Base-by-base conservation (phyloP, 2,888 invertebrate species). In the Galerucella pusilla region DNA sequence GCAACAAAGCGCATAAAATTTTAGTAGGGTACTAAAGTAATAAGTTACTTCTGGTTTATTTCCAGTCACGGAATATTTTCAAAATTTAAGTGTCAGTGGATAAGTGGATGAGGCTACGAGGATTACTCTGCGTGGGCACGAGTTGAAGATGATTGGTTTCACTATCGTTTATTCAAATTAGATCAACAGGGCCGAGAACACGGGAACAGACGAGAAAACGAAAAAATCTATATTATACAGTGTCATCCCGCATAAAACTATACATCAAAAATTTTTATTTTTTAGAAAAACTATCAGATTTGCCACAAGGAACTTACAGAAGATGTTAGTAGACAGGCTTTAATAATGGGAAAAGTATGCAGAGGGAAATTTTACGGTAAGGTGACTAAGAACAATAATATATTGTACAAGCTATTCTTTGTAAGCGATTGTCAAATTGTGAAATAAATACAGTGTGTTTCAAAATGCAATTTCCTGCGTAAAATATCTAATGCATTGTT, bases 11-110 rank as follows among this genome's bases (percentile, higher is more conserved):
- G 42, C 67, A 72, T 75, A 64, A 75, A 75, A 49, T 75, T 72
- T 75, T 75, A 75, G 71, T 75, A 72, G 49, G 60, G 75, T 65
- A 75, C 72, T 75, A 72, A 72, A 75, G 68, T 72, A 72, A 68
- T 65, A 63, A 71, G 71, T 64, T 73, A 68, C 69, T 74, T 63
- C 69, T 75, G 72, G 68, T 57, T 68, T 75, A 75, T 75, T 75
- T 75, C 69, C 20, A 65, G 68, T 63, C 68, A 54, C 14, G 57
- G 69, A 65, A 57, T 72, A 69, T 75, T 69, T 75, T 72, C 68
- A 75, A 68, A 64, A 61, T 68, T 69, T 69, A 63, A 75, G 72
- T 75, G 69, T 68, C 61, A 46, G 75, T 49, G 45, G 61, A 45
- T 68, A 73, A 73, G 65, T 59, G 42, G 66, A 66, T 66, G 66